Evolutionary conservation across 2,797 vertebrate genomes (phyloP).

Genomic region (Australoheros facetus): DNA sequence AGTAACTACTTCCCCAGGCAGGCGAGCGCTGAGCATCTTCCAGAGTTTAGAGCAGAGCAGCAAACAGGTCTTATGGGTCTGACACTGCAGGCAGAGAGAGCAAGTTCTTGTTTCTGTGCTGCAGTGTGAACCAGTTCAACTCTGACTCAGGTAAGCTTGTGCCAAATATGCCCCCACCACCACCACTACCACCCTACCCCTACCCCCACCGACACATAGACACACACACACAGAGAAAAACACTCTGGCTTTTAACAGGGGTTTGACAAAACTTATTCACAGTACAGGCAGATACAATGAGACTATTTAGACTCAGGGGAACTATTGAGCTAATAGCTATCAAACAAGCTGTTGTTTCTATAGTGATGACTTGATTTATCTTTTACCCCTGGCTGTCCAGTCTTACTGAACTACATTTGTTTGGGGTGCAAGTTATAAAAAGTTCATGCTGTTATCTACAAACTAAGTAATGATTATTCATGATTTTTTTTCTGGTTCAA

Average conservation of each 20-base stretch:
- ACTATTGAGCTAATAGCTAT: neutral
- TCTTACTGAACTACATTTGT: neutral
- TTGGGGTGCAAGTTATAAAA: neutral
- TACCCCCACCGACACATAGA: neutral
- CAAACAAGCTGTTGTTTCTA: neutral
- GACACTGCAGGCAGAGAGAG: conserved; percentile 39
- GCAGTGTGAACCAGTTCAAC: conserved; percentile 59
- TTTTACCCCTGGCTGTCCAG: neutral
- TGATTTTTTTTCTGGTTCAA: neutral
- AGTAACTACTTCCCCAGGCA: conserved; percentile 61
- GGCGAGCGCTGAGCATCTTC: conserved; percentile 31
- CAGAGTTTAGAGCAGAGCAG: conserved; percentile 38
- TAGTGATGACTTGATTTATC: neutral
- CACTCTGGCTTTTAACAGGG: conserved; percentile 54
- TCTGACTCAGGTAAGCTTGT: conserved; percentile 62
- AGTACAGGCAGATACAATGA: conserved; percentile 58
- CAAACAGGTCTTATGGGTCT: conserved; percentile 45
- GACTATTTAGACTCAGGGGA: conserved; percentile 41
- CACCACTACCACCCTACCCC: neutral
- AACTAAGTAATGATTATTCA: too few species aligned
- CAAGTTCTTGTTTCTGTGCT: conserved; percentile 41
- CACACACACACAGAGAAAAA: neutral
- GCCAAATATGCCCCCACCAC: conserved; percentile 49
- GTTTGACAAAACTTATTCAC: conserved; percentile 67
- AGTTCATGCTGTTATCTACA: neutral